phyloP scores from a whole-genome alignment of 2,113 vertebrate species.

The Mormyrus iriodes region DNA sequence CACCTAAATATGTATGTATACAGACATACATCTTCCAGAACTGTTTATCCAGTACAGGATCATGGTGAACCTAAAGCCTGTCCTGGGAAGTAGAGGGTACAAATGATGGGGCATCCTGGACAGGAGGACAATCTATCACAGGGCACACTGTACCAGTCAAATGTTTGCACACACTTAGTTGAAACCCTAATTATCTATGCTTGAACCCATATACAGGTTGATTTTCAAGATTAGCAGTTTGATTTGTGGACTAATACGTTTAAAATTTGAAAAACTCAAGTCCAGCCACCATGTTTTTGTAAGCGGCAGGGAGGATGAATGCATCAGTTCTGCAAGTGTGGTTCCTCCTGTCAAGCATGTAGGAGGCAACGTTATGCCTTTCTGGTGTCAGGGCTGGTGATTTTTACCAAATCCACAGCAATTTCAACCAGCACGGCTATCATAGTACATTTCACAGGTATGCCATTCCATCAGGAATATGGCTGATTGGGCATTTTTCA shows the following conservation, averaged over 20 bases:
- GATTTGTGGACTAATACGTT: background rate
- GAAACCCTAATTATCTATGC: background rate
- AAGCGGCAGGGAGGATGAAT: background rate
- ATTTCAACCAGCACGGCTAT: background rate
- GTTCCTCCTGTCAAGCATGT: background rate
- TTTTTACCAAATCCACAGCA: background rate
- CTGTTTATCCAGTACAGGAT: background rate
- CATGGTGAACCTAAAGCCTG: background rate
- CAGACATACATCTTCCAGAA: background rate
- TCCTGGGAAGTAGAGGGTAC: background rate
- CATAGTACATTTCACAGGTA: background rate
- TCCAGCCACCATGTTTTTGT: background rate
- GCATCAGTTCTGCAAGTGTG: background rate
- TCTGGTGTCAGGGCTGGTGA: background rate
- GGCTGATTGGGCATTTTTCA: background rate
- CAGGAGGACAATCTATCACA: too few species aligned
- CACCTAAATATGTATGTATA: background rate
- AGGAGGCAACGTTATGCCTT: background rate
- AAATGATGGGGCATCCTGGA: background rate
- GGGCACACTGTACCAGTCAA: background rate
- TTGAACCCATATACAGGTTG: background rate
- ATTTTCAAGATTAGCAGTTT: background rate
- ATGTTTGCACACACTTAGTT: background rate
- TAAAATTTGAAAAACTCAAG: background rate
- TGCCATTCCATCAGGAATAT: background rate